Evolutionary conservation across 2,888 invertebrate species (phyloP).

Genomic region (Polyploca ridens): DNA sequence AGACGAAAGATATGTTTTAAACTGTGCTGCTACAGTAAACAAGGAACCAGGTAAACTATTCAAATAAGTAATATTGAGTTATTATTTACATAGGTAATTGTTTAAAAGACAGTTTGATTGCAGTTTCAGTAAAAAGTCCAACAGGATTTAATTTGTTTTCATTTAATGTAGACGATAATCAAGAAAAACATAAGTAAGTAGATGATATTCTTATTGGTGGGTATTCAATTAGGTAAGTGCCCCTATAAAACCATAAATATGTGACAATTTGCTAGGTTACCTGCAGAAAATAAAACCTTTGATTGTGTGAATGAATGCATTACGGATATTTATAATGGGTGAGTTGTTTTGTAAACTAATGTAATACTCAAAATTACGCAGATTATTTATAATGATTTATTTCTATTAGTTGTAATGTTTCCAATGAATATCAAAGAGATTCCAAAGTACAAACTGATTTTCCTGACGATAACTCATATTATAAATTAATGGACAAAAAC

Average conservation of each 20-base stretch:
- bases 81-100: background rate
- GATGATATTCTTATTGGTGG: background rate
- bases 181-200: background rate
- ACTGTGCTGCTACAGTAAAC: constrained; percentile 66
- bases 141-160: background rate
- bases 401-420: background rate
- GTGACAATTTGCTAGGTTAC: background rate
- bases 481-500: constrained; percentile 12
- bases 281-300: background rate
- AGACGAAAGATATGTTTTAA: constrained; percentile 63
- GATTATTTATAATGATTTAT: background rate
- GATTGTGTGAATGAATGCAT: background rate
- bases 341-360: background rate
- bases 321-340: background rate
- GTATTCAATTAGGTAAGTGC: background rate
- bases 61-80: background rate
- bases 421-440: background rate
- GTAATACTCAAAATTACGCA: background rate
- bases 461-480: constrained; percentile 10
- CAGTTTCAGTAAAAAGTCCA: background rate
- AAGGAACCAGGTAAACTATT: constrained; percentile 55
- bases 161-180: background rate
- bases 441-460: constrained; percentile 28
- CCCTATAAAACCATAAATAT: background rate
- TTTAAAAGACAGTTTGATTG: background rate